Conservation (phyloP, 1,140 invertebrate species). For the Hestina assimilis region DNA sequence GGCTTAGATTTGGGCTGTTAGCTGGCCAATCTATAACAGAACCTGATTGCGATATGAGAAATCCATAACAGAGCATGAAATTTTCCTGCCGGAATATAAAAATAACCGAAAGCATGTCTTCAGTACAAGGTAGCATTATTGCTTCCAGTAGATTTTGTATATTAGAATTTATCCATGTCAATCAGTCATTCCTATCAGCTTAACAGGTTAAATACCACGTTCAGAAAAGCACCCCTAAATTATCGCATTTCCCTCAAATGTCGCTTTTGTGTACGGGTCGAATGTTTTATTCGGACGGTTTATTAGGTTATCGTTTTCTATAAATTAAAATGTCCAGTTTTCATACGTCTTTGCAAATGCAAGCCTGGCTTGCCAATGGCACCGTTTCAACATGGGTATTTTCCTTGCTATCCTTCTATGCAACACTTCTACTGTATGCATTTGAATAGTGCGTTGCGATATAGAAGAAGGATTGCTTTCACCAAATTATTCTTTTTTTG, state of each 20-base stretch:
- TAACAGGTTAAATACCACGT: constrained; percentile 1
- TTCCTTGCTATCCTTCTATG: constrained; percentile 11
- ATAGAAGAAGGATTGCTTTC: constrained; percentile 8
- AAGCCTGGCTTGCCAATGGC: constrained; percentile 6
- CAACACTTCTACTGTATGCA: constrained; percentile 8
- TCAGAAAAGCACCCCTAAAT: constrained; percentile 2
- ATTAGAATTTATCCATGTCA: background rate
- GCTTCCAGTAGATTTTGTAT: constrained; percentile 13
- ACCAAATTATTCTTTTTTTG: constrained; percentile 1
- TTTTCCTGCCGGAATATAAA: too few species aligned
- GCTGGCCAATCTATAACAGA: too few species aligned
- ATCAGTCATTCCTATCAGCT: background rate
- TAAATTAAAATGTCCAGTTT: background rate
- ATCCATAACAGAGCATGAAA: too few species aligned
- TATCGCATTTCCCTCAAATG: background rate
- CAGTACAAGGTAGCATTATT: constrained; percentile 1
- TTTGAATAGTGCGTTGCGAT: constrained; percentile 5
- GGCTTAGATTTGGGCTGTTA: too few species aligned
- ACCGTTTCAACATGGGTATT: constrained; percentile 5
- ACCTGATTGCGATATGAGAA: too few species aligned
- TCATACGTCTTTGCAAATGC: constrained; percentile 3
- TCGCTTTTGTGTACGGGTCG: background rate
- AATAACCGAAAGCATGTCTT: too few species aligned
- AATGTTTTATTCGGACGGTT: background rate
- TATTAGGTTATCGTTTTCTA: background rate